Evolutionary conservation across 2,113 vertebrate genomes (phyloP).

Genomic region (Myodes glareolus): DNA sequence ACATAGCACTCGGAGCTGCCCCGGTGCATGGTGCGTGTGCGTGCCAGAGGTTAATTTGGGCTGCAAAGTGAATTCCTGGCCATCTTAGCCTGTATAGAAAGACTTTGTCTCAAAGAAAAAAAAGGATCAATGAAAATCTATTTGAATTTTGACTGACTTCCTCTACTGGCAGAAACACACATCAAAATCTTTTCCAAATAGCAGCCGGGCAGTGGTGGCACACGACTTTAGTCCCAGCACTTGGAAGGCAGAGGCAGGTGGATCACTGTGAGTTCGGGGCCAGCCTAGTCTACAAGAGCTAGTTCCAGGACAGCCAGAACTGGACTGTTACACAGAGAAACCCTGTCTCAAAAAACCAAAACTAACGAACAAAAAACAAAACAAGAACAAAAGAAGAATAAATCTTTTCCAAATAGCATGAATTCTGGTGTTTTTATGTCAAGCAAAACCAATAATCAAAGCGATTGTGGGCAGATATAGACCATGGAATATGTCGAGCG

Average conservation of each 20-base stretch:
- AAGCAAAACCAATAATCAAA: conserved; percentile 2
- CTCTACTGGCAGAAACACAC: neutral
- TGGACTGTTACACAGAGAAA: too few species aligned
- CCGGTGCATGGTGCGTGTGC: too few species aligned
- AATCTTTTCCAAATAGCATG: neutral
- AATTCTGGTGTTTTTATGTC: conserved; percentile 35
- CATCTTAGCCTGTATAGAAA: neutral
- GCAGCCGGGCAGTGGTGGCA: too few species aligned
- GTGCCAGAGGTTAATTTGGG: neutral
- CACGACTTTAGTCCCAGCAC: too few species aligned
- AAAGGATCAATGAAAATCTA: neutral
- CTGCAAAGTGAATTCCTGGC: neutral
- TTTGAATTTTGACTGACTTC: conserved; percentile 8
- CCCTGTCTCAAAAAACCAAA: too few species aligned
- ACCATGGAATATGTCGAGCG: neutral
- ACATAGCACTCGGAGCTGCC: too few species aligned
- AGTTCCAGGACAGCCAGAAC: too few species aligned
- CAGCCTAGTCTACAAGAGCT: too few species aligned
- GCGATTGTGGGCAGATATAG: neutral
- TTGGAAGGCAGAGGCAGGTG: too few species aligned
- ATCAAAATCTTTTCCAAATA: neutral
- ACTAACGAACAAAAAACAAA: too few species aligned
- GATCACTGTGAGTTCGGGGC: too few species aligned
- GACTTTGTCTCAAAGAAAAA: neutral
- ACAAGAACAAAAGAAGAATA: neutral